A percentile compares a stretch with the other conserved stretches of the same genome.
Evolutionary conservation across 2,113 vertebrate species (phyloP).

Genomic region (Halcyon malimbica): DNA sequence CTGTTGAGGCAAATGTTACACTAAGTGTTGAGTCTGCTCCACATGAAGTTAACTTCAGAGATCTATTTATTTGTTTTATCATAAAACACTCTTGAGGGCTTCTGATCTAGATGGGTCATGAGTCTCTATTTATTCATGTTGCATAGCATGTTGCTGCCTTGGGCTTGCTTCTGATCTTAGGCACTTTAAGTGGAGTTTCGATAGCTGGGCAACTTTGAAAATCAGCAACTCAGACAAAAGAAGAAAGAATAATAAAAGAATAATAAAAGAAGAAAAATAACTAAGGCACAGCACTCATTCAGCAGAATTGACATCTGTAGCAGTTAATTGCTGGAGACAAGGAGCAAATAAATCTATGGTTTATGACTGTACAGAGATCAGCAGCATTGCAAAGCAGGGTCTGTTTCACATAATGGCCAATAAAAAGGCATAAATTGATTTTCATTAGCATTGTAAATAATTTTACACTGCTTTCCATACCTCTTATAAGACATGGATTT

Average conservation of each 20-base stretch:
- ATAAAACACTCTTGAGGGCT: not conserved
- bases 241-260: not conserved
- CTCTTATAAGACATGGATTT: not conserved
- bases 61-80: constrained; percentile 43
- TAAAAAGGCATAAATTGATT: not conserved
- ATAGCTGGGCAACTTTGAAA: constrained; percentile 19
- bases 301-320: constrained; percentile 5
- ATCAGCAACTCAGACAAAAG: not conserved
- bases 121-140: constrained; percentile 14
- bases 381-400: not conserved
- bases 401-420: constrained; percentile 8
- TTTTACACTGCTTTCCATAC: not conserved
- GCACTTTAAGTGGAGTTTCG: not conserved
- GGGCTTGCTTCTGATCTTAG: constrained; percentile 23
- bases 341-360: constrained; percentile 9
- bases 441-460: constrained; percentile 34
- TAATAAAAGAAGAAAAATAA: not conserved
- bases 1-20: constrained; percentile 21
- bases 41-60: not conserved
- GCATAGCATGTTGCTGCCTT: not conserved
- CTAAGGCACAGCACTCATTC: not conserved
- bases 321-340: constrained; percentile 1
- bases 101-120: constrained; percentile 1
- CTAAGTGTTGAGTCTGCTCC: not conserved
- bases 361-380: not conserved